Percentiles rank a stretch among this genome's conserved stretches.
These are phyloP conservation scores for Coremacera marginata DNA, from an alignment of 2,888 invertebrate genomes.

Conservation along the genomic window DNA sequence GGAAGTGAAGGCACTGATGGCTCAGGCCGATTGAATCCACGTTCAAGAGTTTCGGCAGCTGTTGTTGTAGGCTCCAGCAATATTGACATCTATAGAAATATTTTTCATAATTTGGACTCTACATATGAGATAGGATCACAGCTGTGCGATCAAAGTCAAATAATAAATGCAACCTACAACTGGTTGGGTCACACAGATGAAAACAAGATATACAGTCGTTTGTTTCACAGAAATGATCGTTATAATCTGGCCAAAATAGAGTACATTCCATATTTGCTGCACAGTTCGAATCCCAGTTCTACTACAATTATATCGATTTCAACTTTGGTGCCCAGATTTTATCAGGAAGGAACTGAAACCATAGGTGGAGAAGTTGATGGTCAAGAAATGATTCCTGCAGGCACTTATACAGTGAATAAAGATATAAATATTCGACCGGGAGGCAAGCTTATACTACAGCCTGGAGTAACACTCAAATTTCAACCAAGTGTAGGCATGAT, in stretches of 20 bases:
- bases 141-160: constrained; percentile 91
- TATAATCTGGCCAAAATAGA: constrained; percentile 94
- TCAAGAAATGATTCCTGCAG: constrained; percentile 82
- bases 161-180: constrained; percentile 93
- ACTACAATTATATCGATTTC: constrained; percentile 83
- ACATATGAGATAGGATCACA: constrained; percentile 96
- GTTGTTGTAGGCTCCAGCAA: constrained; percentile 93
- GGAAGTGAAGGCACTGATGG: constrained; percentile 65
- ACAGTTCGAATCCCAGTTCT: constrained; percentile 90
- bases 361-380: constrained; percentile 96
- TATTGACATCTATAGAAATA: constrained; percentile 88
- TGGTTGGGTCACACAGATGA: constrained; percentile 88
- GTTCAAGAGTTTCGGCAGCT: constrained; percentile 93
- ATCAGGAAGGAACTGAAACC: constrained; percentile 76
- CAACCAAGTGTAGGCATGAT: constrained; percentile 95
- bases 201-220: constrained; percentile 78
- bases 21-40: constrained; percentile 82
- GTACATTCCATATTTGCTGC: constrained; percentile 91
- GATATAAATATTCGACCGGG: constrained; percentile 96
- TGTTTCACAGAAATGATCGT: constrained; percentile 89
- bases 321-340: constrained; percentile 83
- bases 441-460: constrained; percentile 88
- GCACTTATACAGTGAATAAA: constrained; percentile 90
- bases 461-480: constrained; percentile 90
- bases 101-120: constrained; percentile 90